Percentiles rank a stretch among this genome's conserved stretches.
Evolutionary conservation across 2,113 vertebrate genomes (phyloP).

Genomic region (Clupea harengus): DNA sequence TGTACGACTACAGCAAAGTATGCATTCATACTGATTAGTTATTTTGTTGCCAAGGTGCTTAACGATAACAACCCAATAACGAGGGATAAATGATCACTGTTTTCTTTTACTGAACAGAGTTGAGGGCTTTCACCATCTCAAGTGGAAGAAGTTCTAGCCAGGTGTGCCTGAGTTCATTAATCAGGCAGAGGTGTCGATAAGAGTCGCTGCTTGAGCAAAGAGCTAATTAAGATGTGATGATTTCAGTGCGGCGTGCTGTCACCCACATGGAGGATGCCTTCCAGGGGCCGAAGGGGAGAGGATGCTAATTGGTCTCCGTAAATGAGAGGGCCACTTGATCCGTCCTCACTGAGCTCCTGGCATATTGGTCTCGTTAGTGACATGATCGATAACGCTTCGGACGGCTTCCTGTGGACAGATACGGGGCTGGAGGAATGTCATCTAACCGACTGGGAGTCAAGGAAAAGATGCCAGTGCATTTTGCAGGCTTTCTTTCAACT

Average conservation of each 20-base stretch:
- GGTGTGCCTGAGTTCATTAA: conserved; percentile 8
- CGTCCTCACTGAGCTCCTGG: not conserved
- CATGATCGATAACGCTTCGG: not conserved
- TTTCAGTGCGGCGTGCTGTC: not conserved
- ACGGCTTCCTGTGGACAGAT: not conserved
- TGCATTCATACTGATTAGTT: not conserved
- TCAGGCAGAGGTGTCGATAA: not conserved
- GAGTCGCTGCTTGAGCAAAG: not conserved
- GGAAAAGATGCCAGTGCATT: not conserved
- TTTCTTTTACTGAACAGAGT: not conserved
- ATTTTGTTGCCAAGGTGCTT: not conserved
- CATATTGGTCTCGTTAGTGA: not conserved
- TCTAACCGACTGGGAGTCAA: not conserved
- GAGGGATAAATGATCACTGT: not conserved
- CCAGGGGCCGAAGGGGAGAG: not conserved
- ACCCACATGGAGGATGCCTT: not conserved
- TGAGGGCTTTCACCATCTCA: not conserved
- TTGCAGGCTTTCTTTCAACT: not conserved
- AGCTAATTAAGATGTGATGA: conserved; percentile 19
- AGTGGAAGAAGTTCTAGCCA: not conserved
- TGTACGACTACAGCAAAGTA: not conserved
- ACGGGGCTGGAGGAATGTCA: not conserved
- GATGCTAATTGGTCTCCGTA: not conserved
- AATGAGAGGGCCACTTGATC: not conserved
- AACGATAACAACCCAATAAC: not conserved